Base-by-base conservation (phyloP, 2,113 vertebrate genomes). In the Silurus meridionalis region DNA sequence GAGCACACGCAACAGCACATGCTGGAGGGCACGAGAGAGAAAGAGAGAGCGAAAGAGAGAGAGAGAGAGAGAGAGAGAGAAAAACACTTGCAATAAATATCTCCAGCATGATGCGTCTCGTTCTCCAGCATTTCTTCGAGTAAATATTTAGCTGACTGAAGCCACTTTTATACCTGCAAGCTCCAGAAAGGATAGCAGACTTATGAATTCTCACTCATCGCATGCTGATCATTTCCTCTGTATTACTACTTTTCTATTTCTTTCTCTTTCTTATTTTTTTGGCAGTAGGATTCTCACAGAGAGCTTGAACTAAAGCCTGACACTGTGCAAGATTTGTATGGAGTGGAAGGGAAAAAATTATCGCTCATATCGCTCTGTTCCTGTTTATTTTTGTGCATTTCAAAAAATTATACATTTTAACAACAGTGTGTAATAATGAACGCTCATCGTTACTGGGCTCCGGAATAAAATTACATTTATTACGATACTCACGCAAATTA, bases 101-200 rank as follows among this genome's bases (percentile, higher is more conserved):
- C 64, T 72, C 21, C 23, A 15, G 28, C 72, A 60, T 50, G 50
- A 67, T 82, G 72, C 19, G 75, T 67, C 80, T 67, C 19, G 21
- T 64, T 50, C 25, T 52, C 46, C 66, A 52, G 57, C 57, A 69
- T 77, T 83, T 83, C n/a, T 57, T 67, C 25, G 61, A 83, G 86
- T 87, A 85, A 88, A 89, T 89, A 88, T 90, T 88, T 85, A 83
- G 71, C 81, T 80, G 81, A 82, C 84, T 85, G 46, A 83, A 81
- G 81, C 74, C 66, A 81, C 25, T 61, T 64, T 55, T 88, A 83
- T 67, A 80, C 83, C 84, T 86, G 37, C 69, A 46, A 88, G 89
- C 82, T 84, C 23, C 69, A n/a, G 66, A 61, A 84, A 61, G n/a
- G 48, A 67, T 75, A 21, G 23, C 48, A 83, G 61, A 48, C 71